Percentiles rank a stretch among this genome's conserved stretches.
phyloP scores from a whole-genome alignment of 23 tunicate genomes.

The Trididemnum nubilum region DNA sequence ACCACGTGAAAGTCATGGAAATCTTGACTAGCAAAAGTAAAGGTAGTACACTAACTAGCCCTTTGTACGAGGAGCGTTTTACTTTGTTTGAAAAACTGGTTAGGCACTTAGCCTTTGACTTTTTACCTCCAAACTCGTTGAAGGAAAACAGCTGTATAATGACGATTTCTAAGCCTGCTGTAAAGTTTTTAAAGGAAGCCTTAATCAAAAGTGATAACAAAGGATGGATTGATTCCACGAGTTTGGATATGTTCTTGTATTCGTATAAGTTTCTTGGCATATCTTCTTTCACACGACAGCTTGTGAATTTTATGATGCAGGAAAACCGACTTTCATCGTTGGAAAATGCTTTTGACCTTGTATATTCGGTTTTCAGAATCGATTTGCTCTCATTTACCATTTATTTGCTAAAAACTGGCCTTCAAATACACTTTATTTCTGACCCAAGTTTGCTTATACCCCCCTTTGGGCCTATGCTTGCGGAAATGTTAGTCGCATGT shows the following conservation, averaged over 20 bases:
- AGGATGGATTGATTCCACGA: conserved; percentile 42
- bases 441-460: conserved; percentile 38
- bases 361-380: conserved; percentile 40
- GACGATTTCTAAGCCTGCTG: background rate
- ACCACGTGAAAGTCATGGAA: conserved; percentile 20
- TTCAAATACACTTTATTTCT: conserved; percentile 38
- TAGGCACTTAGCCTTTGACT: conserved; percentile 24
- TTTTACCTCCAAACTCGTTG: background rate
- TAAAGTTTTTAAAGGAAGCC: conserved; percentile 10
- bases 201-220: background rate
- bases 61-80: conserved; percentile 42
- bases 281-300: conserved; percentile 38
- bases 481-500: conserved; percentile 57
- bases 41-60: background rate
- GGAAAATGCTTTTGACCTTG: conserved; percentile 42
- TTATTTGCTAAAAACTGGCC: conserved; percentile 49
- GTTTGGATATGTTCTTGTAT: conserved; percentile 18
- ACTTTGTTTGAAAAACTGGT: conserved; percentile 15
- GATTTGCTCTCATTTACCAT: conserved; percentile 56
- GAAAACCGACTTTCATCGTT: conserved; percentile 36
- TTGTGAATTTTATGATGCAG: conserved; percentile 35
- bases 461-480: conserved; percentile 55
- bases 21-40: conserved; percentile 32
- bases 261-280: conserved; percentile 40
- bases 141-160: background rate